Percentiles rank a stretch among this genome's conserved stretches.
These are phyloP conservation scores for Mactromeris polynyma DNA, from an alignment of 2,888 invertebrate species.

Conservation along the genomic window DNA sequence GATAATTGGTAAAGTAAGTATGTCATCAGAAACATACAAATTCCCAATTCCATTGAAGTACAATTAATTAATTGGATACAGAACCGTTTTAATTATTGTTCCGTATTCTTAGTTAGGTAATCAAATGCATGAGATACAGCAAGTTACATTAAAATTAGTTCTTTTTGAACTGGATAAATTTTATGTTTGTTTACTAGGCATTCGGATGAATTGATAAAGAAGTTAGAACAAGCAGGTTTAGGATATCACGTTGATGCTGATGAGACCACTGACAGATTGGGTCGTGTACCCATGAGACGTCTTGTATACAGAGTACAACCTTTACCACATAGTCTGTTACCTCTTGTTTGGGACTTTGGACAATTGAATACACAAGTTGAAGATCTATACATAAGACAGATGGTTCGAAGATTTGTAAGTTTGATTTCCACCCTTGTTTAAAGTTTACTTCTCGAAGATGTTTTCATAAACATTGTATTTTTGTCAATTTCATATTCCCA, in stretches of 20 bases:
- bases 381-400: conserved; percentile 83
- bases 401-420: conserved; percentile 80
- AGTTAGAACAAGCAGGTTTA: conserved; percentile 84
- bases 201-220: conserved; percentile 82
- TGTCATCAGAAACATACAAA: too few species aligned
- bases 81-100: too few species aligned
- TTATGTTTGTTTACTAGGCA: conserved; percentile 74
- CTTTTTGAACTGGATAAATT: too few species aligned
- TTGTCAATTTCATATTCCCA: too few species aligned
- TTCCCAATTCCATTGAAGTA: too few species aligned
- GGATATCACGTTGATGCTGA: conserved; percentile 84
- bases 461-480: too few species aligned
- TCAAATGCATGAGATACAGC: too few species aligned
- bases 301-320: conserved; percentile 85
- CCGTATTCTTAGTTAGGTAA: too few species aligned
- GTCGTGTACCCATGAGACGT: conserved; percentile 84
- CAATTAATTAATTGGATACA: too few species aligned
- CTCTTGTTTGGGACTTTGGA: conserved; percentile 86
- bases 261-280: conserved; percentile 80
- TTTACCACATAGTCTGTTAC: conserved; percentile 84
- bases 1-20: too few species aligned
- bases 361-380: conserved; percentile 81
- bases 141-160: too few species aligned
- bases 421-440: not conserved
- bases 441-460: too few species aligned